Evolutionary conservation across 2,797 vertebrate genomes (phyloP).

Genomic region (Passerculus sandwichensis): DNA sequence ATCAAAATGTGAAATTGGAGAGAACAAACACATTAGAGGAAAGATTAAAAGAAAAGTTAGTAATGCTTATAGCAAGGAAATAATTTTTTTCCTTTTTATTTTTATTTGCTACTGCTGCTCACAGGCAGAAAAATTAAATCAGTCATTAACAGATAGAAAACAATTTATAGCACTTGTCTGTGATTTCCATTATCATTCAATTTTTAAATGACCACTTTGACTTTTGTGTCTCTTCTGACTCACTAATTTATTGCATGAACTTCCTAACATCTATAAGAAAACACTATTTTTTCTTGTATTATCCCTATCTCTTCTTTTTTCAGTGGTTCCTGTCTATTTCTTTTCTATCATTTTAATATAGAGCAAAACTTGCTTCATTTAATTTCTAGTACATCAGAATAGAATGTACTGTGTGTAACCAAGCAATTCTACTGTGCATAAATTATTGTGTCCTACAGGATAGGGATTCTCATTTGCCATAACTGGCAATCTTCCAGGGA

Average conservation of each 20-base stretch:
- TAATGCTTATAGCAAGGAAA: not conserved
- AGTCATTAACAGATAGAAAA: not conserved
- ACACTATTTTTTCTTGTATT: not conserved
- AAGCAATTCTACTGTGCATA: not conserved
- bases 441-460: not conserved
- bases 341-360: not conserved
- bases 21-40: not conserved
- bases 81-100: accelerated
- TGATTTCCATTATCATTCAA: not conserved
- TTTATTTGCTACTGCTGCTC: not conserved
- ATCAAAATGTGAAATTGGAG: not conserved
- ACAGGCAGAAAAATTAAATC: not conserved
- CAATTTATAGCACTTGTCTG: not conserved
- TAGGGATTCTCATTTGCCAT: not conserved
- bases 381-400: not conserved
- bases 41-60: not conserved
- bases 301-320: not conserved
- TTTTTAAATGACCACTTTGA: not conserved
- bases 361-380: not conserved
- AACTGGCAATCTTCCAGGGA: not conserved
- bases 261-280: not conserved
- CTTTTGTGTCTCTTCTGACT: not conserved
- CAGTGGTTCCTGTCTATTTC: not conserved
- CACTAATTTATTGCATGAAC: not conserved
- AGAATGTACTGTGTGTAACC: not conserved